Evolutionary conservation across 2,888 invertebrate genomes (phyloP), one percentile per base, ranked within the genome.

Genomic region (Gonocerus acuteangulatus): DNA sequence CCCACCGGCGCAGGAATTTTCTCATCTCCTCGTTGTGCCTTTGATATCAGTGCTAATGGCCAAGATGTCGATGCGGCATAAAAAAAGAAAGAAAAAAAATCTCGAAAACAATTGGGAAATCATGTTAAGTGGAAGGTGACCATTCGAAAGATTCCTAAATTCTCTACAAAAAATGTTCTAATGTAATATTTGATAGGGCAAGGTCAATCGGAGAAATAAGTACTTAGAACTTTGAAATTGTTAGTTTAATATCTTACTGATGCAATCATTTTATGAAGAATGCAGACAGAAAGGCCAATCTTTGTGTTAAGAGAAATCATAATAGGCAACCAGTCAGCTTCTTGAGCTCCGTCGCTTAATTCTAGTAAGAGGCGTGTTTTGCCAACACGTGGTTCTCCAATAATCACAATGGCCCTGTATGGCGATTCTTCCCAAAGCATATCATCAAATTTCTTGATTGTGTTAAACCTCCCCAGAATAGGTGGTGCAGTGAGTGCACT

Each of bases 311-410:
- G 54, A 6, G 60, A 54, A 11, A 62, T 42, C 56, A 60, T 60
- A 16, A 65, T 45, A 18, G 63, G 34, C 9, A 49, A 52, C 63
- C 65, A 65, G 16, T 21, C 19, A 42, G 51, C 18, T 1, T 51
- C 57, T 18, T 60, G 60, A 19, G 62, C 45, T 42, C 60, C 42
- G 48, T 60, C 61, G 2, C 63, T 74, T 69, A 67, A 78, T 71
- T 79, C 78, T 68, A 80, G 77, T 61, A 83, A 70, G 47, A 83
- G 68, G 65, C 80, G 75, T 19, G 78, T 78, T 71, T 83, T 83
- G 1, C 84, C 84, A 13, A 80, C 74, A 21, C 81, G 76, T 11
- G 75, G 72, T 61, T 77, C 76, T 22, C 82, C 83, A 65, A 80
- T 74, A 32, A 82, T 73, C 60, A 82, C 72, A 22, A 84, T 71